Conservation (phyloP, 2,797 vertebrate species). For the Pipistrellus pipistrellus region DNA sequence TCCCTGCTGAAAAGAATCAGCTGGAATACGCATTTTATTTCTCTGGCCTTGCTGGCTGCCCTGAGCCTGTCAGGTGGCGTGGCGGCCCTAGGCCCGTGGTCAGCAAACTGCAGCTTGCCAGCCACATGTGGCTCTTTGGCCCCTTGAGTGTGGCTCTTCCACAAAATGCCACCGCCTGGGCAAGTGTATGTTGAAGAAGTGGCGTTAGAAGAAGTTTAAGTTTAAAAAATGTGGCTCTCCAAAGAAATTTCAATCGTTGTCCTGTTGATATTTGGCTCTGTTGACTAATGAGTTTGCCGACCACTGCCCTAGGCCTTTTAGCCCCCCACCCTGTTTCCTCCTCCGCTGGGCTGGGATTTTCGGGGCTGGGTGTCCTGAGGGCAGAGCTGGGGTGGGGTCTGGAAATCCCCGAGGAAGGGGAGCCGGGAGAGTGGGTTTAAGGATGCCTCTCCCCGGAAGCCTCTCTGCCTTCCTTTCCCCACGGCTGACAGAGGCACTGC, state of each 20-base stretch:
- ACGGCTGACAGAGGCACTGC: not conserved
- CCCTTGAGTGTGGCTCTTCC: too few relatives aligned
- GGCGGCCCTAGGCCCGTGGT: not conserved
- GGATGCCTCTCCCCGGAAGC: not conserved
- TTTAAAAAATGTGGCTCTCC: too few relatives aligned
- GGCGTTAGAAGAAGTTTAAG: too few relatives aligned
- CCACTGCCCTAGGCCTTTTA: not conserved
- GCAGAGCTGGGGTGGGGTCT: not conserved
- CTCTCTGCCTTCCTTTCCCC: not conserved
- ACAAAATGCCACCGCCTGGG: too few relatives aligned
- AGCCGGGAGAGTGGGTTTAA: not conserved
- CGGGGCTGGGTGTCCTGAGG: not conserved
- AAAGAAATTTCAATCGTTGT: too few relatives aligned
- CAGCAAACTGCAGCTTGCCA: too few relatives aligned
- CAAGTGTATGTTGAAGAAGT: too few relatives aligned
- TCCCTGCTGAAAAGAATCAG: not conserved
- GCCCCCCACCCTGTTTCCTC: not conserved
- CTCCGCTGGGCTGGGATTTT: too few relatives aligned
- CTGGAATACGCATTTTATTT: not conserved
- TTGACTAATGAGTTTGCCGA: too few relatives aligned
- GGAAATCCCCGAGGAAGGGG: not conserved
- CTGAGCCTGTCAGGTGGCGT: slow-evolving; percentile 73
- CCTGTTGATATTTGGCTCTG: too few relatives aligned
- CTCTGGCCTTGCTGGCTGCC: slow-evolving; percentile 80
- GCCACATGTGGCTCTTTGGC: too few relatives aligned